These are phyloP conservation scores for Ctenosaura bakeri DNA, from an alignment of 2,797 vertebrate genomes.

Conservation along the genomic window DNA sequence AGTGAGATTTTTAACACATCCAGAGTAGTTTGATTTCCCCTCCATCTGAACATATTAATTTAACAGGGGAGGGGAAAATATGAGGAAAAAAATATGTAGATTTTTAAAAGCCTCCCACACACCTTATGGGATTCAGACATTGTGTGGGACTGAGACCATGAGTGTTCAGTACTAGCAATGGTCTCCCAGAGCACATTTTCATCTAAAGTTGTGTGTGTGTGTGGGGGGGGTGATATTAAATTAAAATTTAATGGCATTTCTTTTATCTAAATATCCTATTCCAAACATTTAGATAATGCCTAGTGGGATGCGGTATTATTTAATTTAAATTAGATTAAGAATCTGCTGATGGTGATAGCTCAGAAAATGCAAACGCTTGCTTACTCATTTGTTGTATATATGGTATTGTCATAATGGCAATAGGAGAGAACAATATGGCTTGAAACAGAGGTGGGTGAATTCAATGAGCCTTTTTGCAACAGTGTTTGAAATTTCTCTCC, in stretches of 20 bases:
- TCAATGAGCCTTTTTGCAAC: constrained; percentile 60
- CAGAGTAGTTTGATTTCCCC: constrained; percentile 80
- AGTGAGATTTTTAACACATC: constrained; percentile 74
- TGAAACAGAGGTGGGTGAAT: constrained; percentile 54
- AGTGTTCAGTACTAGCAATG: constrained; percentile 76
- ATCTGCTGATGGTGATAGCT: constrained; percentile 49
- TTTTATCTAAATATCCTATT: constrained; percentile 77
- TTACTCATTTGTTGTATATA: constrained; percentile 36
- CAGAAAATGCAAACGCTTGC: constrained; percentile 53
- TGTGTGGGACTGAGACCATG: constrained; percentile 79
- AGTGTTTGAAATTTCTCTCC: background rate
- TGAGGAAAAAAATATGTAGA: constrained; percentile 78
- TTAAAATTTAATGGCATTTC: constrained; percentile 75
- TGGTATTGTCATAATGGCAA: constrained; percentile 54
- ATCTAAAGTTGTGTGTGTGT: constrained; percentile 56
- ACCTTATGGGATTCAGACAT: constrained; percentile 85
- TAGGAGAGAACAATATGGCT: constrained; percentile 43
- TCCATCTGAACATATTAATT: constrained; percentile 83
- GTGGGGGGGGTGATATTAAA: constrained; percentile 60
- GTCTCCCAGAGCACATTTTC: constrained; percentile 76
- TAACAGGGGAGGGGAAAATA: constrained; percentile 67
- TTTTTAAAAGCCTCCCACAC: constrained; percentile 82
- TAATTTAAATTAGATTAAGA: constrained; percentile 54
- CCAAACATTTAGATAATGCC: constrained; percentile 71
- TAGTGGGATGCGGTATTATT: constrained; percentile 59